Conservation (phyloP, 2,888 invertebrate species). For the Synanthedon andrenaeformis region DNA sequence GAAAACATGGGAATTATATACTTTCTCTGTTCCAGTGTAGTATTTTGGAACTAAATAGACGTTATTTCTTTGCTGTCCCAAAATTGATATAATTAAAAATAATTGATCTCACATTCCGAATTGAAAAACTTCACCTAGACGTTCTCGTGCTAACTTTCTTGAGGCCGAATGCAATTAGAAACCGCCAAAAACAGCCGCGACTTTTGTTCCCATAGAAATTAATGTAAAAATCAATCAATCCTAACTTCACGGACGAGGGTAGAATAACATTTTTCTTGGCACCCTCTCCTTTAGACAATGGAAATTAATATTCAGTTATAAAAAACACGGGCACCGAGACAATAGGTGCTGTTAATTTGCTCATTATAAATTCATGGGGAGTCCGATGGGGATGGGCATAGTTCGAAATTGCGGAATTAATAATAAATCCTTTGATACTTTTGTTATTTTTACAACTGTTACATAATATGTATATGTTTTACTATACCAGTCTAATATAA, state of each 20-base stretch:
- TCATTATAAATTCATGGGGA: slow-evolving; percentile 66
- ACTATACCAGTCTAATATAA: too few relatives aligned
- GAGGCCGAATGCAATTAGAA: slow-evolving; percentile 39
- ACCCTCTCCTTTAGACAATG: slow-evolving; percentile 45
- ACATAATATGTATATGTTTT: background rate
- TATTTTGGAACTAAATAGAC: too few relatives aligned
- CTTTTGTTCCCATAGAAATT: slow-evolving; percentile 67
- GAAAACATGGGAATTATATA: too few relatives aligned
- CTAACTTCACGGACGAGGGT: slow-evolving; percentile 19
- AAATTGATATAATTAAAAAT: too few relatives aligned
- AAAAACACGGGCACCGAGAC: slow-evolving; percentile 57
- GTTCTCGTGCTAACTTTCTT: slow-evolving; percentile 9
- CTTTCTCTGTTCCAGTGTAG: too few relatives aligned
- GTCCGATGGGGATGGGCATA: slow-evolving; percentile 19
- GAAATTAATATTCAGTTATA: slow-evolving; percentile 65
- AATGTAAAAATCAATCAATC: slow-evolving; percentile 68
- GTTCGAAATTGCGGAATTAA: slow-evolving; percentile 12
- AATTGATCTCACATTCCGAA: too few relatives aligned
- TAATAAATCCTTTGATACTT: background rate
- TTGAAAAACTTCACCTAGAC: background rate
- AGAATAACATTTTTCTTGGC: slow-evolving; percentile 7
- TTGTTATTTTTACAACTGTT: background rate
- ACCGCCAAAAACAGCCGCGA: slow-evolving; percentile 46
- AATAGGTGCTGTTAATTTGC: slow-evolving; percentile 69
- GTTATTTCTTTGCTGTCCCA: too few relatives aligned